phyloP scores from a whole-genome alignment of 2,888 invertebrate species.

The Megastigmus dorsalis region DNA sequence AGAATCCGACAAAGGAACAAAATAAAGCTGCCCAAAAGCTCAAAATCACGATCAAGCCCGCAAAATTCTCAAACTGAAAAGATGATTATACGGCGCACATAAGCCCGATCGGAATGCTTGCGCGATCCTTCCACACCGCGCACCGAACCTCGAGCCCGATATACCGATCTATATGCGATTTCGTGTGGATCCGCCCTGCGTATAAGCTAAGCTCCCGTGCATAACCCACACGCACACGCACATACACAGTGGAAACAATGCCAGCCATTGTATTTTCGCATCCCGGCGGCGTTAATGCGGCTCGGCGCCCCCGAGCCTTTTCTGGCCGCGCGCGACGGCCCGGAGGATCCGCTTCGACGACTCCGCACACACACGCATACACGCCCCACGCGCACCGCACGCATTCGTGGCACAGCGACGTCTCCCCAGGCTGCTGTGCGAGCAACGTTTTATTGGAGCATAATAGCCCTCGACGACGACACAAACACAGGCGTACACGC shows the following conservation, averaged over 20 bases:
- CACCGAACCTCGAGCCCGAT: too few species aligned
- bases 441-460: constrained; percentile 50
- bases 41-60: too few species aligned
- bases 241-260: constrained; percentile 58
- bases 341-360: too few species aligned
- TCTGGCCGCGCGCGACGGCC: background rate
- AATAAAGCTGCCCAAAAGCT: too few species aligned
- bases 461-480: constrained; percentile 59
- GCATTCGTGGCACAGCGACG: too few species aligned
- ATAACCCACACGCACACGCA: too few species aligned
- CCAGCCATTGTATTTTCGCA: constrained; percentile 51
- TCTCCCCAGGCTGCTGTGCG: constrained; percentile 2
- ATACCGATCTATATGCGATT: too few species aligned
- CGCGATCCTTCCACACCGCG: background rate
- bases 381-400: too few species aligned
- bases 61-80: constrained; percentile 17
- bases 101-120: constrained; percentile 33
- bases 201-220: background rate
- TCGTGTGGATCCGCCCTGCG: background rate
- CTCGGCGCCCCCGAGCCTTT: constrained; percentile 27
- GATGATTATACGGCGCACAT: background rate
- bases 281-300: constrained; percentile 22
- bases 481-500: constrained; percentile 57
- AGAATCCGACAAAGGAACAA: too few species aligned
- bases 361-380: too few species aligned